Conservation (phyloP, 2,888 invertebrate genomes). For the Xylota sylvarum region DNA sequence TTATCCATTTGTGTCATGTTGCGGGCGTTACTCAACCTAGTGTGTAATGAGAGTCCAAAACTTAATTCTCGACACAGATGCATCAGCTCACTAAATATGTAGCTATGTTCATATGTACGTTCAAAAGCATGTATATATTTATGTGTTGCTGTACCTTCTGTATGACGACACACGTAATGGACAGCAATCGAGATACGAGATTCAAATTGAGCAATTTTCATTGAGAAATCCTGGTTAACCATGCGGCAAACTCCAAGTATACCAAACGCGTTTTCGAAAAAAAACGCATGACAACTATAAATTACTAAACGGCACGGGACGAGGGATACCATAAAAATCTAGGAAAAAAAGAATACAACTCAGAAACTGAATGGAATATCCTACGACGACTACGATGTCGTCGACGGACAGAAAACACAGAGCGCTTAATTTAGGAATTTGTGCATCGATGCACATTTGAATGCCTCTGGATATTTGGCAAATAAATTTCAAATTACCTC, state of each 20-base stretch:
- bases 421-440: conserved; percentile 70
- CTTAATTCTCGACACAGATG: conserved; percentile 45
- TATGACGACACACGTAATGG: conserved; percentile 23
- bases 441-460: conserved; percentile 73
- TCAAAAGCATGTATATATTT: background rate
- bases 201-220: conserved; percentile 55
- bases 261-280: conserved; percentile 1
- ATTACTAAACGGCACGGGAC: conserved; percentile 29
- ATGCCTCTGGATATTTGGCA: conserved; percentile 71
- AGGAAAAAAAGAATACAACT: conserved; percentile 23
- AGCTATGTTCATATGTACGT: background rate
- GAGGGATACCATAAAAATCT: conserved; percentile 7
- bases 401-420: conserved; percentile 38
- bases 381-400: conserved; percentile 19
- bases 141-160: background rate
- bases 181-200: conserved; percentile 50
- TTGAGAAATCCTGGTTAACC: conserved; percentile 34
- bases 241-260: conserved; percentile 44
- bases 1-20: conserved; percentile 73
- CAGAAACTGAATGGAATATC: conserved; percentile 30
- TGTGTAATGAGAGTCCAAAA: conserved; percentile 68
- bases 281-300: conserved; percentile 22
- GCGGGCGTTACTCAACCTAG: conserved; percentile 68
- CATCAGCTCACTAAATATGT: conserved; percentile 3
- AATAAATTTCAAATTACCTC: conserved; percentile 67